These are phyloP conservation scores for Nyctalus aviator DNA, from an alignment of 2,797 vertebrate genomes.

Conservation along the genomic window DNA sequence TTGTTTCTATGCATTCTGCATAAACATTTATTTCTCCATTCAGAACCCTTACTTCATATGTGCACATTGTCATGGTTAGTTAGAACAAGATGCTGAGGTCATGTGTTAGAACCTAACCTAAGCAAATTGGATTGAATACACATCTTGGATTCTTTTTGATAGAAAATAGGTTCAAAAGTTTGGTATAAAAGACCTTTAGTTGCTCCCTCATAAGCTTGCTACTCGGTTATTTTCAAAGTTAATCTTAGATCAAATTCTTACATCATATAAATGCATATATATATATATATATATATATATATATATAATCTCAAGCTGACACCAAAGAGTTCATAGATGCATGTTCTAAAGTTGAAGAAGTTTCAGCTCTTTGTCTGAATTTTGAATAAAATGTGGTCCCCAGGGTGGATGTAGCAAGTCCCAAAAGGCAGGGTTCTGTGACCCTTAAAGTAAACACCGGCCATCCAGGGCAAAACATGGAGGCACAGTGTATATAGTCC, in stretches of 20 bases:
- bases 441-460: not conserved
- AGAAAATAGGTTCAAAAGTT: not conserved
- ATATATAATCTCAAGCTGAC: too few species aligned
- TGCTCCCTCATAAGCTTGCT: slow-evolving; percentile 20
- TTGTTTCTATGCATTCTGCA: slow-evolving; percentile 53
- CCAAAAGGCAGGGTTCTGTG: not conserved
- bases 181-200: not conserved
- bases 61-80: slow-evolving; percentile 35
- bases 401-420: not conserved
- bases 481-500: rapidly evolving
- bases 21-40: slow-evolving; percentile 66
- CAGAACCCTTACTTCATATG: slow-evolving; percentile 47
- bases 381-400: not conserved
- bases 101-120: slow-evolving; percentile 23
- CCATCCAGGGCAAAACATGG: not conserved
- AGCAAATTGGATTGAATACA: not conserved
- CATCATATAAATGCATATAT: not conserved
- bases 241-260: slow-evolving; percentile 42
- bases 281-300: too few species aligned
- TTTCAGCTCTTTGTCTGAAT: slow-evolving; percentile 33
- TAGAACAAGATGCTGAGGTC: slow-evolving; percentile 22
- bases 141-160: not conserved
- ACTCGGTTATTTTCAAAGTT: slow-evolving; percentile 15
- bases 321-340: not conserved
- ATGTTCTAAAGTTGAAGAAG: not conserved